Base-by-base conservation (phyloP, 2,113 vertebrate species). In the Amia ocellicauda region DNA sequence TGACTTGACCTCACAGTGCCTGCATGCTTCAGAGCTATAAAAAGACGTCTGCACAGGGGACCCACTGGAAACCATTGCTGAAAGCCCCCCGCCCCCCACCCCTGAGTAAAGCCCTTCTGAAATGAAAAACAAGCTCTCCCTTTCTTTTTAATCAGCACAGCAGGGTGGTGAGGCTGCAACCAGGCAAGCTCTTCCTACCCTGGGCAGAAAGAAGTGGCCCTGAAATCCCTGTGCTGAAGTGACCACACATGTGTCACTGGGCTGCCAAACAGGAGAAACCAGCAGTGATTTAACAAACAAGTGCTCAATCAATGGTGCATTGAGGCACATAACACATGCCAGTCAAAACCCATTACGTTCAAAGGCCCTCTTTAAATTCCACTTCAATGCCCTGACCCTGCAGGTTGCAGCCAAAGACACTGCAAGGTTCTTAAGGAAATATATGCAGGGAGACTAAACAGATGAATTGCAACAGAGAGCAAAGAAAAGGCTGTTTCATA, bases 221-320 rank as follows among this genome's bases (percentile, higher is more conserved):
- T n/a, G 51, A 22, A 54, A 54, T 24, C 54, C 52, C 13, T 26
- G 49, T 67, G 69, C 70, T 68, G 60, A 83, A 83, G 81, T 82
- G 85, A 86, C 81, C 83, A 83, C 81, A 83, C 82, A 75, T 57
- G 85, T 89, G 82, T 83, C 84, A 80, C 82, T 74, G 80, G 83
- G 67, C 79, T 72, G 77, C 79, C 79, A 85, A 87, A 86, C 81
- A 72, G 80, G 56, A 82, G 75, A 76, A 83, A 88, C 83, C 83
- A 81, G 78, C 87, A 82, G 83, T 93, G 92, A 94, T 95, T 95
- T 93, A 93, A 92, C 90, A 92, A 92, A 92, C 86, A 85, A 93
- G 80, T 70, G 70, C 90, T 91, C 89, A 92, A 91, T 93, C 91
- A 93, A 94, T 92, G 86, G 86, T 81, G 87, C 92, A 88, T 74